Percentiles rank a stretch among this genome's conserved stretches.
These are phyloP conservation scores for Ardeotis arabs DNA, from an alignment of 2,113 vertebrate species.

Conservation along the genomic window DNA sequence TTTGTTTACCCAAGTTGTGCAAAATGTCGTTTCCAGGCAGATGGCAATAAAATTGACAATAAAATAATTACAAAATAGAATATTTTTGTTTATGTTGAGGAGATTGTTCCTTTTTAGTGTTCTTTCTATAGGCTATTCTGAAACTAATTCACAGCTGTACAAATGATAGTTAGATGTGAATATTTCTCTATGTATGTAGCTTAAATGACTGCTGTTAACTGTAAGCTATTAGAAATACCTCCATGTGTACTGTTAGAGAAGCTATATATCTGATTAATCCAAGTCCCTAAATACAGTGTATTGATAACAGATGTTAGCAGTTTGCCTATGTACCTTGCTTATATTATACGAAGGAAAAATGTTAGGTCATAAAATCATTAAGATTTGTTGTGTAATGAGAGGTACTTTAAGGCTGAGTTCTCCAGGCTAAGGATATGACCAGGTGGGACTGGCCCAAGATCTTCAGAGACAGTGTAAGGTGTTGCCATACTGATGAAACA, in stretches of 20 bases:
- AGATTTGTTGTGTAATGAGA: conserved; percentile 30
- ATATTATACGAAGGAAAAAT: conserved; percentile 33
- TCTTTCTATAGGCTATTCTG: conserved; percentile 20
- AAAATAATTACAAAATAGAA: not conserved
- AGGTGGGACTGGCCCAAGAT: conserved; percentile 18
- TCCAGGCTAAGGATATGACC: not conserved
- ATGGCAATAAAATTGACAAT: not conserved
- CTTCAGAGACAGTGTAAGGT: conserved; percentile 17
- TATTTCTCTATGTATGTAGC: not conserved
- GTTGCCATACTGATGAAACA: conserved; percentile 37
- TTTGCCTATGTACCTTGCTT: conserved; percentile 5
- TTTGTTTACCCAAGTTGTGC: not conserved
- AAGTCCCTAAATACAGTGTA: conserved; percentile 15
- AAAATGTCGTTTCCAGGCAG: not conserved
- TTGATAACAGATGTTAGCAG: conserved; percentile 44
- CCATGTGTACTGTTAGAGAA: not conserved
- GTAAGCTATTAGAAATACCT: conserved; percentile 14
- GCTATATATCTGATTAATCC: conserved; percentile 20
- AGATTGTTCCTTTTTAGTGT: not conserved
- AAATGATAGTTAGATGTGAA: not conserved
- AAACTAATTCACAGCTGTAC: conserved; percentile 2
- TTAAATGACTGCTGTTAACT: conserved; percentile 29
- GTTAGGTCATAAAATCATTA: conserved; percentile 58
- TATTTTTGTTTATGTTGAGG: not conserved
- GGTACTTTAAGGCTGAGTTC: conserved; percentile 14